A percentile compares a stretch with the other conserved stretches of the same genome.
phyloP scores from a whole-genome alignment of 2,888 invertebrate genomes.

The Acronicta aceris region DNA sequence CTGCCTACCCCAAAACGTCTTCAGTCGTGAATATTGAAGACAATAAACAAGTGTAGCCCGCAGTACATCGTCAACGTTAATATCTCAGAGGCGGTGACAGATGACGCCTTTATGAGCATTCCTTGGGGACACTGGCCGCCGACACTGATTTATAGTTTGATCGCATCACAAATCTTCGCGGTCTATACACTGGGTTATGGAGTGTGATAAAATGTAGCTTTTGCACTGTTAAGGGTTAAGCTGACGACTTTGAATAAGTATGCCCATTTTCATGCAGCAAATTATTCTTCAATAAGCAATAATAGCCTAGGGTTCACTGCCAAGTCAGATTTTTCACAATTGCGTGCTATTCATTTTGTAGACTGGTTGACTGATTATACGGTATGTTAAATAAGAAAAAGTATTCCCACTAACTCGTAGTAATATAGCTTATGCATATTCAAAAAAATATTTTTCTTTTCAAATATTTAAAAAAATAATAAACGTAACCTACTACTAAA shows the following conservation, averaged over 20 bases:
- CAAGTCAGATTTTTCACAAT: no score
- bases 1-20: background rate
- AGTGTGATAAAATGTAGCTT: conserved; percentile 44
- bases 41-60: conserved; percentile 37
- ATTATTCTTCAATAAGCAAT: no score
- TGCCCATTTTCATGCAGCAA: background rate
- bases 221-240: conserved; percentile 1
- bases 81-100: conserved; percentile 55
- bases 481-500: no score
- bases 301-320: no score
- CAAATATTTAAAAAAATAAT: no score
- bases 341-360: no score
- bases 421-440: no score
- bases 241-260: background rate
- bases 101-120: conserved; percentile 62
- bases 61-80: conserved; percentile 48
- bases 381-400: no score
- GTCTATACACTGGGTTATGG: conserved; percentile 40
- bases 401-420: no score
- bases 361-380: no score
- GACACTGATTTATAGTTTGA: conserved; percentile 61
- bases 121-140: conserved; percentile 48
- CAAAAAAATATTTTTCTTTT: no score
- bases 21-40: conserved; percentile 6
- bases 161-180: conserved; percentile 59